These are phyloP conservation scores for Enteromius unitaeniatus DNA, from an alignment of 2,797 vertebrate genomes.

Conservation along the genomic window DNA sequence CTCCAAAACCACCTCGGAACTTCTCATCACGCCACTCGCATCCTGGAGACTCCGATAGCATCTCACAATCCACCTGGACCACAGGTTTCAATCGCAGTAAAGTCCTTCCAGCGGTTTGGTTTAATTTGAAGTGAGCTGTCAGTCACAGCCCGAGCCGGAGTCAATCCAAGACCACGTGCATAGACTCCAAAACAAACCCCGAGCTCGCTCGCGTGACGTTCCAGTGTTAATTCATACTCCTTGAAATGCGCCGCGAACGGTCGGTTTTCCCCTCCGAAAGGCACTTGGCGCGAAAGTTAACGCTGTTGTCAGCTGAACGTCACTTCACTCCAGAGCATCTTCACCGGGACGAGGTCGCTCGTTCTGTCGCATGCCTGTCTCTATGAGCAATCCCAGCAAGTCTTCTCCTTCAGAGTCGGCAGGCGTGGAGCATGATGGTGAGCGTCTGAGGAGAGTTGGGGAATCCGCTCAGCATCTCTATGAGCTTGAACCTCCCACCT, in stretches of 20 bases:
- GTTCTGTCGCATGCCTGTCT: neutral
- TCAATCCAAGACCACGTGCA: slow-evolving; percentile 1
- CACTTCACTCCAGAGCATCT: slow-evolving; percentile 29
- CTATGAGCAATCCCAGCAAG: neutral
- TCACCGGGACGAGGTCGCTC: slow-evolving; percentile 9
- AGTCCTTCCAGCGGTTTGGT: neutral
- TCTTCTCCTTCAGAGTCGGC: slow-evolving; percentile 5
- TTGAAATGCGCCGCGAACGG: neutral
- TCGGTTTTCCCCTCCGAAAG: neutral
- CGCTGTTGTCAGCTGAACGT: slow-evolving; percentile 41
- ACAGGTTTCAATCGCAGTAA: neutral
- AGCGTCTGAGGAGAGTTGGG: slow-evolving; percentile 32
- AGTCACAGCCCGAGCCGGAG: neutral
- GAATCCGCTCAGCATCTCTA: slow-evolving; percentile 46
- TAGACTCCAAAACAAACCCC: neutral
- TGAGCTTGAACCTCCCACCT: slow-evolving; percentile 51
- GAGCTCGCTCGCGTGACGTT: neutral
- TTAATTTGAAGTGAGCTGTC: slow-evolving; percentile 21
- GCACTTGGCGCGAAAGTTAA: slow-evolving; percentile 58
- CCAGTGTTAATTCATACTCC: too few relatives aligned
- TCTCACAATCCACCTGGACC: neutral
- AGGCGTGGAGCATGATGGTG: neutral
- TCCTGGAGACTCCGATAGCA: neutral
- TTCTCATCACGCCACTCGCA: slow-evolving; percentile 12
- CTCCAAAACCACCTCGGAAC: slow-evolving; percentile 6